Conservation (phyloP, 2,797 vertebrate species). For the Perodicticus potto region DNA sequence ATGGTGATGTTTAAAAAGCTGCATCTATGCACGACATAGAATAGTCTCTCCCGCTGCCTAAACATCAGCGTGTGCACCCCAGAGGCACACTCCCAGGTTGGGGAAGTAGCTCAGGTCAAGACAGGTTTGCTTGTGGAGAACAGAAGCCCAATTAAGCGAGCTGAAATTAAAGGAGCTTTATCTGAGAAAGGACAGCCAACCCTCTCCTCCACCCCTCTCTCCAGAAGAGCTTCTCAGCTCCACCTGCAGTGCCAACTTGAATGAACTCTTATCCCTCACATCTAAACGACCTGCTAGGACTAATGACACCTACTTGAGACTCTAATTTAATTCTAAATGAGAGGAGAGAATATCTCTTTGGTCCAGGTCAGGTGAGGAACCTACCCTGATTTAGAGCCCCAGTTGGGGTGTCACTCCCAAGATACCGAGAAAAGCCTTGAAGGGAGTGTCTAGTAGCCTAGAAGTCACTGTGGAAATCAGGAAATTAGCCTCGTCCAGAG, state of each 20-base stretch:
- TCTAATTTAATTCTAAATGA: neutral
- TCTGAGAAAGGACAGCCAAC: neutral
- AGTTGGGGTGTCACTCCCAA: neutral
- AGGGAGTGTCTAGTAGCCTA: neutral
- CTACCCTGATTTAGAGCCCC: neutral
- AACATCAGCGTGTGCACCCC: neutral
- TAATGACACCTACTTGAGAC: neutral
- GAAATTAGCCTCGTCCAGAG: neutral
- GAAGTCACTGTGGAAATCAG: neutral
- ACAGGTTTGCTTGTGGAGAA: neutral
- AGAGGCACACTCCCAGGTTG: neutral
- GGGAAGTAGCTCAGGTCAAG: neutral
- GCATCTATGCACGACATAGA: accelerated
- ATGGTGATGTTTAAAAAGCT: neutral
- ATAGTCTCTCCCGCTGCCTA: neutral
- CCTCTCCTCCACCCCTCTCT: neutral
- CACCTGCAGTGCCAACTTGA: neutral
- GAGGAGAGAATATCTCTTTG: neutral
- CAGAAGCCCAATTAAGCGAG: neutral
- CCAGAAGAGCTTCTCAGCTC: neutral
- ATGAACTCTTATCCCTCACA: neutral
- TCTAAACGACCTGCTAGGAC: neutral
- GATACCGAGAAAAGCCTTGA: neutral
- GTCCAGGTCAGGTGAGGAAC: neutral
- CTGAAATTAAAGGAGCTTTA: neutral